Evolutionary conservation across 2,797 vertebrate species (phyloP).

Genomic region (Hapalemur alaotrensis): DNA sequence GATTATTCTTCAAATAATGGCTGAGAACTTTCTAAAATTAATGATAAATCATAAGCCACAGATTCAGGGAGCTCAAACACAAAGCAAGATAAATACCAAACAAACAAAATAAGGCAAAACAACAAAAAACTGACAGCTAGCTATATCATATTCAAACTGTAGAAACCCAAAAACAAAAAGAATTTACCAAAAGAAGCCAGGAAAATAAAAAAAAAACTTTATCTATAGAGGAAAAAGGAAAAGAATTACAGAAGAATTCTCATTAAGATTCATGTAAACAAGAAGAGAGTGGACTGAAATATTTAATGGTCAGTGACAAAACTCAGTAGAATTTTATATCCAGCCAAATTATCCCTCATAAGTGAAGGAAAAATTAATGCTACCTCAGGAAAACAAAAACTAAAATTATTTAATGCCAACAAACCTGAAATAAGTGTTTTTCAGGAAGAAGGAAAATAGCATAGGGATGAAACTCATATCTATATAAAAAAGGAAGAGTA

Average conservation of each 20-base stretch:
- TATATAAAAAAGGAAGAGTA: not conserved
- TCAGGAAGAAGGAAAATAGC: not conserved
- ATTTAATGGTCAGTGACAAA: not conserved
- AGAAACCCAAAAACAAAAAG: not conserved
- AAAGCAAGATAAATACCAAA: not conserved
- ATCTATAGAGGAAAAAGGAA: not conserved
- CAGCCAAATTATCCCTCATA: not conserved
- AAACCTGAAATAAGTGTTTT: not conserved
- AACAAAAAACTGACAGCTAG: not conserved
- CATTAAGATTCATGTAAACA: not conserved
- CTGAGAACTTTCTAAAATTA: not conserved
- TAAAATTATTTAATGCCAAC: not conserved
- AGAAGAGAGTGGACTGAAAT: not conserved
- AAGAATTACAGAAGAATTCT: not conserved
- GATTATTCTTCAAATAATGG: not conserved
- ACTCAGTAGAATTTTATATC: not conserved
- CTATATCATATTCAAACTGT: not conserved
- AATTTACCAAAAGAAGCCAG: not conserved
- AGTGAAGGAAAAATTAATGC: not conserved
- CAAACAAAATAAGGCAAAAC: not conserved
- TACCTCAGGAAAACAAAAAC: not conserved
- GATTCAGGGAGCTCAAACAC: not conserved
- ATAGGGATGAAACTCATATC: not conserved
- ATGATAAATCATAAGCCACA: not conserved
- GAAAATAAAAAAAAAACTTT: not conserved